Percentiles rank a stretch among this genome's conserved stretches.
Conservation (phyloP, 30 jellyfish, hydroid and myxozoan species). For the Hydractinia echinata region DNA sequence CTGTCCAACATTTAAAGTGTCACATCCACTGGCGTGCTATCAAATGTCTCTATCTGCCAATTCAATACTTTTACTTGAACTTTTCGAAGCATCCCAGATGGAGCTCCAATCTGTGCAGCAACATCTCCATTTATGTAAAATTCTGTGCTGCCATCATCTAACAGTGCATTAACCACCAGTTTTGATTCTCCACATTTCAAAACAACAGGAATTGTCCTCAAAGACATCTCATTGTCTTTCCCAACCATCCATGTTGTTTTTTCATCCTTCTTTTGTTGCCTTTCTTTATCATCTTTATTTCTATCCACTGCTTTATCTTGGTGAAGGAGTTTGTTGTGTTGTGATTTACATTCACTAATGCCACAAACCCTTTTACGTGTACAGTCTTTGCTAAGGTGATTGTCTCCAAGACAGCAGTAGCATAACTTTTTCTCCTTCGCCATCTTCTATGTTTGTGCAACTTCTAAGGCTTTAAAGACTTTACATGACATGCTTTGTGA, state of each 20-base stretch:
- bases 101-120: slow-evolving; percentile 49
- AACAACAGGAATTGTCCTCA: slow-evolving; percentile 49
- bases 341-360: not conserved
- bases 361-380: slow-evolving; percentile 8
- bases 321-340: not conserved
- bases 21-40: slow-evolving; percentile 19
- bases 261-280: not conserved
- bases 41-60: too few relatives aligned
- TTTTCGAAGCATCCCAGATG: too few relatives aligned
- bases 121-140: slow-evolving; percentile 45
- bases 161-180: slow-evolving; percentile 41
- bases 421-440: not conserved
- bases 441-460: not conserved
- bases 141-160: slow-evolving; percentile 60
- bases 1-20: slow-evolving; percentile 44
- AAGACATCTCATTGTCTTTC: not conserved
- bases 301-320: not conserved
- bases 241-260: not conserved
- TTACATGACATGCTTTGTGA: slow-evolving; percentile 2
- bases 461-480: not conserved
- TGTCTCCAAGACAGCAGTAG: not conserved
- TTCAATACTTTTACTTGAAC: too few relatives aligned
- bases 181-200: slow-evolving; percentile 25
- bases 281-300: not conserved
- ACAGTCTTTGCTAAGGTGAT: not conserved